phyloP scores from a whole-genome alignment of 2,113 vertebrate genomes.

The Lates calcarifer region DNA sequence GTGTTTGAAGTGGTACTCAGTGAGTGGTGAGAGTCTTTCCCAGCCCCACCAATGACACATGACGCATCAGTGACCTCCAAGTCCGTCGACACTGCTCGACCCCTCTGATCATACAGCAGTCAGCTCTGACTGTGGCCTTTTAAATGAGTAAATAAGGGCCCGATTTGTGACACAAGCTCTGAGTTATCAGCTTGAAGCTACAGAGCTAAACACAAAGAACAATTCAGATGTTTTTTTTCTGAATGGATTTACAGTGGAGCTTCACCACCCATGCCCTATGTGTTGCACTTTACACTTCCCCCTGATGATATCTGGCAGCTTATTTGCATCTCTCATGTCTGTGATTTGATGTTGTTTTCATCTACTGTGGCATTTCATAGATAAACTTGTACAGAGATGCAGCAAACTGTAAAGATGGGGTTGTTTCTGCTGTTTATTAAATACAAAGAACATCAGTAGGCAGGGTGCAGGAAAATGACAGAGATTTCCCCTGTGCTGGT shows the following conservation, averaged over 20 bases:
- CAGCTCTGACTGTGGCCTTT: background rate
- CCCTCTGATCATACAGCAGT: background rate
- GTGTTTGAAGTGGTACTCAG: background rate
- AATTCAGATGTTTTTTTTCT: background rate
- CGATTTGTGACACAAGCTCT: too few relatives aligned
- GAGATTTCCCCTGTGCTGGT: constrained; percentile 26
- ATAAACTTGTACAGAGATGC: constrained; percentile 45
- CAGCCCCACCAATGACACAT: background rate
- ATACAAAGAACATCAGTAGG: constrained; percentile 36
- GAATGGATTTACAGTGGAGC: constrained; percentile 18
- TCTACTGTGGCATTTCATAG: constrained; percentile 49
- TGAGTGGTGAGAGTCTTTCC: background rate
- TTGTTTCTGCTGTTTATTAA: constrained; percentile 52
- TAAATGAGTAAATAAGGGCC: too few relatives aligned
- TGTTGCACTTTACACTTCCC: constrained; percentile 29
- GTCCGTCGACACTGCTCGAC: background rate
- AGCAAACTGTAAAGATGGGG: constrained; percentile 38
- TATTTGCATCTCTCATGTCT: constrained; percentile 57
- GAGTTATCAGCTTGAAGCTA: too few relatives aligned
- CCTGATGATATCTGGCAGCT: constrained; percentile 57
- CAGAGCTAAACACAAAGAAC: background rate
- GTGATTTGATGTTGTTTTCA: constrained; percentile 59
- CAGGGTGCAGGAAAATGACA: constrained; percentile 35
- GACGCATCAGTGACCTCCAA: background rate
- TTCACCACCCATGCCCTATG: constrained; percentile 8